A percentile compares a stretch with the other conserved stretches of the same genome.
These are phyloP conservation scores for Drosophila acutilabella DNA, from an alignment of 2,888 invertebrate species.

Conservation along the genomic window DNA sequence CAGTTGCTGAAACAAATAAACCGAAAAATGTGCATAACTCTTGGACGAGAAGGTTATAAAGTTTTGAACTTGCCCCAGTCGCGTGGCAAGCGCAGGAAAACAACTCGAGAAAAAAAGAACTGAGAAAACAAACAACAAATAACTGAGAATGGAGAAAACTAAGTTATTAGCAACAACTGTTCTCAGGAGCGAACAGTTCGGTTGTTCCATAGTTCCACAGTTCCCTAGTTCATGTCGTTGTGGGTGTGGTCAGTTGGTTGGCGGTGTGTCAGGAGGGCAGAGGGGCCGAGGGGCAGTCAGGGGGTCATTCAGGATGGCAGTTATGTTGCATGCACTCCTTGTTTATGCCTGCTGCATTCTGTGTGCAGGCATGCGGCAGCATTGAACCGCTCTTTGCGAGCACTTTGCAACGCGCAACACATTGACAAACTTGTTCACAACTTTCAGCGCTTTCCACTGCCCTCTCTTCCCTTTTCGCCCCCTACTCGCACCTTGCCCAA, in stretches of 20 bases:
- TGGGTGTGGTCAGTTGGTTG: constrained; percentile 43
- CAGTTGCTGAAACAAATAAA: constrained; percentile 49
- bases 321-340: constrained; percentile 35
- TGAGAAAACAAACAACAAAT: not conserved
- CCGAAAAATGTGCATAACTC: constrained; percentile 50
- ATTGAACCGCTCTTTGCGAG: constrained; percentile 31
- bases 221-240: constrained; percentile 24
- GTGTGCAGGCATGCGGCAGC: constrained; percentile 60
- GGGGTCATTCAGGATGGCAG: constrained; percentile 12
- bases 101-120: constrained; percentile 9
- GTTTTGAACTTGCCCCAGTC: constrained; percentile 61
- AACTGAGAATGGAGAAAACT: constrained; percentile 40
- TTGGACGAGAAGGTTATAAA: constrained; percentile 47
- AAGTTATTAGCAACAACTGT: constrained; percentile 73
- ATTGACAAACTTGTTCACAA: constrained; percentile 47
- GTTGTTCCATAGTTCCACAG: constrained; percentile 4
- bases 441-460: not conserved
- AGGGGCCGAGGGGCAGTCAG: not conserved
- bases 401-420: constrained; percentile 29
- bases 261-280: constrained; percentile 10
- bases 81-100: constrained; percentile 31
- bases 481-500: not conserved
- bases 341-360: constrained; percentile 66
- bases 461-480: no score
- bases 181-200: constrained; percentile 15